Evolutionary conservation across 2,113 vertebrate species (phyloP).

Genomic region (Gadus macrocephalus): DNA sequence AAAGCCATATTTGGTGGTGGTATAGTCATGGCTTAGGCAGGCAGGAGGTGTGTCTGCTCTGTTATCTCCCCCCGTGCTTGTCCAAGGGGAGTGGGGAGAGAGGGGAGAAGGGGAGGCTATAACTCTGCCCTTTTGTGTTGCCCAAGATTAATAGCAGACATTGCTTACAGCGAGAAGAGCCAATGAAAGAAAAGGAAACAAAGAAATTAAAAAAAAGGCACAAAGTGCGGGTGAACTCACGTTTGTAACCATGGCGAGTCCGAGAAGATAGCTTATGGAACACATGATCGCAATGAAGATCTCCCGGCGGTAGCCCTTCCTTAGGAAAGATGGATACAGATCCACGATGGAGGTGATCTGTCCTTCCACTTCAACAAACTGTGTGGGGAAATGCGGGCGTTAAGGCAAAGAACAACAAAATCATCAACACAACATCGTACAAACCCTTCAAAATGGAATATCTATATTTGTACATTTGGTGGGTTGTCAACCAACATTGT

Average conservation of each 20-base stretch:
- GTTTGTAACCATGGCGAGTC: constrained; percentile 97
- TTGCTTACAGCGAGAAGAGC: too few relatives aligned
- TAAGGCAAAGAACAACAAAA: constrained; percentile 20
- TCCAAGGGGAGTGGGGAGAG: too few relatives aligned
- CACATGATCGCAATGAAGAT: constrained; percentile 96
- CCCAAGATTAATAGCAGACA: too few relatives aligned
- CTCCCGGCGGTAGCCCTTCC: constrained; percentile 97
- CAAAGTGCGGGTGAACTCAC: constrained; percentile 67
- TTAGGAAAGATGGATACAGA: constrained; percentile 95
- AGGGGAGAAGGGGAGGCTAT: not conserved
- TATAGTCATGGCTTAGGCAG: constrained; percentile 9
- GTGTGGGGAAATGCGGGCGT: constrained; percentile 45
- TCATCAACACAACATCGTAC: constrained; percentile 7
- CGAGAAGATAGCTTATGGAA: constrained; percentile 94
- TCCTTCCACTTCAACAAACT: constrained; percentile 99
- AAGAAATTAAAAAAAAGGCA: too few relatives aligned
- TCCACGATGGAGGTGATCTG: constrained; percentile 99
- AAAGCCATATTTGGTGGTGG: constrained; percentile 56
- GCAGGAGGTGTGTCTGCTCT: too few relatives aligned
- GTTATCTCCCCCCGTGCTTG: too few relatives aligned
- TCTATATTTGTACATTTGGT: too few relatives aligned
- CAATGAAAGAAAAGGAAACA: constrained; percentile 22
- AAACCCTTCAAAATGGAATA: too few relatives aligned
- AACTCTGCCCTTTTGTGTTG: too few relatives aligned
- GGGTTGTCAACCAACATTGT: too few relatives aligned